Conservation (phyloP, 2,113 vertebrate species). For the Corvus moneduloides region DNA sequence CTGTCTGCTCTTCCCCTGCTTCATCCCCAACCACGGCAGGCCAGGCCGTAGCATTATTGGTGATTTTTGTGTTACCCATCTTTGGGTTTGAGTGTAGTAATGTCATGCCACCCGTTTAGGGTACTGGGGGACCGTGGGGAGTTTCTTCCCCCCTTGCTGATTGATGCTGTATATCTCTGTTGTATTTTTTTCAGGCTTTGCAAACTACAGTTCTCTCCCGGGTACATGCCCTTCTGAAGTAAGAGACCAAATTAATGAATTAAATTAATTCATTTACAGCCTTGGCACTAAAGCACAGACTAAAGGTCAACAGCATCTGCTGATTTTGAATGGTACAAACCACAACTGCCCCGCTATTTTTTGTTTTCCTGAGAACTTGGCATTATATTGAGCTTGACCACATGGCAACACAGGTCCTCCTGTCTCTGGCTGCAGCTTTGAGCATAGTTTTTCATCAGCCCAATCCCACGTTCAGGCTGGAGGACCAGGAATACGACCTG, state of each 20-base stretch:
- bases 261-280: neutral
- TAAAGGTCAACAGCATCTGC: conserved; percentile 3
- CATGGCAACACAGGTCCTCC: neutral
- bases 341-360: neutral
- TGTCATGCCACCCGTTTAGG: neutral
- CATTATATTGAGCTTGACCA: neutral
- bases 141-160: neutral
- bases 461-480: neutral
- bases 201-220: neutral
- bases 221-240: neutral
- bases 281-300: neutral
- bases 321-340: neutral
- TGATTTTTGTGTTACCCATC: neutral
- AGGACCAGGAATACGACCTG: neutral
- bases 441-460: neutral
- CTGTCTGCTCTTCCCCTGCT: neutral
- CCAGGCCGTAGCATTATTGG: neutral
- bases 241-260: neutral
- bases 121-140: neutral
- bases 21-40: rapidly evolving
- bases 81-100: neutral
- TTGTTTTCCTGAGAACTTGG: neutral
- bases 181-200: neutral
- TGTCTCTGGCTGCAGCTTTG: neutral
- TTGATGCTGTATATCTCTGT: neutral